Base-by-base conservation (phyloP, 2,113 vertebrate genomes). In the Tragelaphus imberbis region DNA sequence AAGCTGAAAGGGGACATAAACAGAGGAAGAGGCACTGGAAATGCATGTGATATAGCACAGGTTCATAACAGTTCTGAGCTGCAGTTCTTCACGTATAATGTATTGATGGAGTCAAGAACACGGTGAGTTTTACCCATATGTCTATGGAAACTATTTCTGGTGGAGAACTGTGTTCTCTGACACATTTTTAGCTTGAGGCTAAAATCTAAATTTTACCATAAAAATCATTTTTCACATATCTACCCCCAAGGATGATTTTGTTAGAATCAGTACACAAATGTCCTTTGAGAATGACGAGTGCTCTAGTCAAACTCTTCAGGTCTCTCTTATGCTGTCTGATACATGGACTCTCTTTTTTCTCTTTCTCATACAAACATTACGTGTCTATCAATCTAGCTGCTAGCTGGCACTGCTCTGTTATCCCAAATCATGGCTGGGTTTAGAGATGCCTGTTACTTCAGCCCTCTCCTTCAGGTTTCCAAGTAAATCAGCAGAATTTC, bases 1-100 rank as follows among this genome's bases (percentile, higher is more conserved):
- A 88, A 97, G 81, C 56, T 84, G 81, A 89, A 84, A 89, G 92
- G 63, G 51, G 96, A 98, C 91, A 96, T 75, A 96, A 97, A 61
- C 6, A n/a, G 71, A 90, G 84, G 88, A 96, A 94, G 90, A 2
- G 55, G 33, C 47, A 16, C 6, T 21, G 47, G 33, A 94, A 95
- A 95, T 49, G 30, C 17, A 28, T 9, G 13, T 92, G 87, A 90
- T 68, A 0, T 0, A 12, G 49, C 96, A 47, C 49, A 84, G 58
- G 58, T 81, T 84, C 59, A 33, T 14, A 47, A 25, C 0, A 0
- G 19, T 33, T 84, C 92, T 49, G 58, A 58, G 63, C 82, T 88
- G 40, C 0, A 1, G 17, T 63, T 36, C 80, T n/a, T 65, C 71
- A 33, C n/a, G 21, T 27, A n/a, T 12, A 44, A 63, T 27, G 80